Percentiles rank a stretch among this genome's conserved stretches.
phyloP scores from a whole-genome alignment of 2,888 invertebrate genomes.

The Arge pagana region DNA sequence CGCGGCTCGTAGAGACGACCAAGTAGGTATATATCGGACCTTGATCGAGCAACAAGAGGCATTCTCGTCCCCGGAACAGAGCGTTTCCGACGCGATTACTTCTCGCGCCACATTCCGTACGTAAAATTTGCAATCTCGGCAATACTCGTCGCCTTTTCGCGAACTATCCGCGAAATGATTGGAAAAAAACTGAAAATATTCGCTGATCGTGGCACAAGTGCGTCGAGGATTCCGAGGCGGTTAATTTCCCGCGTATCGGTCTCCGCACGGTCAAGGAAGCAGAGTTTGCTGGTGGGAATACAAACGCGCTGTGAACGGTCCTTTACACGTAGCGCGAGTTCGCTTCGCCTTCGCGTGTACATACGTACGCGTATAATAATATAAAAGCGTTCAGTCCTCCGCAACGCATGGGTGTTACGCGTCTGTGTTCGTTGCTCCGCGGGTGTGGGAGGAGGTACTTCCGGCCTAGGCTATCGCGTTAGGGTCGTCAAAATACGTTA shows the following conservation, averaged over 20 bases:
- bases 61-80: too few relatives aligned
- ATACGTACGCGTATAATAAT: not conserved
- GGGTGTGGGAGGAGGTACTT: conserved; percentile 31
- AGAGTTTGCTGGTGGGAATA: too few relatives aligned
- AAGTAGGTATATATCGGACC: too few relatives aligned
- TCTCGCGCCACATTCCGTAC: too few relatives aligned
- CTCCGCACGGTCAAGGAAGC: not conserved
- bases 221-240: not conserved
- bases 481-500: conserved; percentile 46
- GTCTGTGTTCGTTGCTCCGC: conserved; percentile 4
- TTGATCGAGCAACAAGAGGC: too few relatives aligned
- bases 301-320: conserved; percentile 9
- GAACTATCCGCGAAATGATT: too few relatives aligned
- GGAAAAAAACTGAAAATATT: too few relatives aligned
- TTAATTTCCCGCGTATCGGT: not conserved
- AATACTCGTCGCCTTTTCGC: too few relatives aligned
- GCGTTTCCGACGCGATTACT: too few relatives aligned
- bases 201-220: not conserved
- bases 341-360: conserved; percentile 11
- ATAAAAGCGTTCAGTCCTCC: not conserved
- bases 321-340: conserved; percentile 19
- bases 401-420: conserved; percentile 7
- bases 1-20: too few relatives aligned
- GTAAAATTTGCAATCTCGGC: too few relatives aligned
- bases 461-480: conserved; percentile 42